Evolutionary conservation across 2,888 invertebrate species (phyloP).

Genomic region (Andrena haemorrhoa): DNA sequence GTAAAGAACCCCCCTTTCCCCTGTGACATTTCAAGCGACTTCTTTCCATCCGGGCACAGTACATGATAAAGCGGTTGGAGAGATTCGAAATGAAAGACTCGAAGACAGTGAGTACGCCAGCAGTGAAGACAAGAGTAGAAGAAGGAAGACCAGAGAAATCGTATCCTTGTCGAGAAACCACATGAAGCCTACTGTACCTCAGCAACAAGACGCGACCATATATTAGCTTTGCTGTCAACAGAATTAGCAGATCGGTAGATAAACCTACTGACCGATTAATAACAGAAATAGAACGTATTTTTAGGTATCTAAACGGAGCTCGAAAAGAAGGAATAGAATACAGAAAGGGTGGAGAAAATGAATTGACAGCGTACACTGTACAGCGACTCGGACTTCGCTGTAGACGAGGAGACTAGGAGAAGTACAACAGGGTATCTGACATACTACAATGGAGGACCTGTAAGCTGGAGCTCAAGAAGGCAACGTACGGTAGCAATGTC

Average conservation of each 20-base stretch:
- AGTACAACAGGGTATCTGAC: constrained; percentile 10
- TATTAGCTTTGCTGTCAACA: neutral
- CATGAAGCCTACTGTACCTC: constrained; percentile 4
- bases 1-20: too few relatives aligned
- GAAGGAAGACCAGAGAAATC: neutral
- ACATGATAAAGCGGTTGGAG: neutral
- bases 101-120: neutral
- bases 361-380: constrained; percentile 9
- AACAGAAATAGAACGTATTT: neutral
- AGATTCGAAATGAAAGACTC: constrained; percentile 1
- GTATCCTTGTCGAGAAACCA: neutral
- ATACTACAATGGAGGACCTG: neutral
- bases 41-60: too few relatives aligned
- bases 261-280: neutral
- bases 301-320: constrained; percentile 9
- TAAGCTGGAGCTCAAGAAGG: constrained; percentile 13
- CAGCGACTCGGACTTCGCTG: constrained; percentile 10
- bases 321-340: neutral
- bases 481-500: constrained; percentile 3
- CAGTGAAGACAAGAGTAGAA: neutral
- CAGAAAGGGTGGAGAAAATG: neutral
- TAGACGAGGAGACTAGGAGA: constrained; percentile 1
- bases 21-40: too few relatives aligned
- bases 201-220: constrained; percentile 7
- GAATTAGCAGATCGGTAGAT: neutral